These are phyloP conservation scores for Euclidia mi DNA, from an alignment of 2,888 invertebrate genomes.

Conservation along the genomic window DNA sequence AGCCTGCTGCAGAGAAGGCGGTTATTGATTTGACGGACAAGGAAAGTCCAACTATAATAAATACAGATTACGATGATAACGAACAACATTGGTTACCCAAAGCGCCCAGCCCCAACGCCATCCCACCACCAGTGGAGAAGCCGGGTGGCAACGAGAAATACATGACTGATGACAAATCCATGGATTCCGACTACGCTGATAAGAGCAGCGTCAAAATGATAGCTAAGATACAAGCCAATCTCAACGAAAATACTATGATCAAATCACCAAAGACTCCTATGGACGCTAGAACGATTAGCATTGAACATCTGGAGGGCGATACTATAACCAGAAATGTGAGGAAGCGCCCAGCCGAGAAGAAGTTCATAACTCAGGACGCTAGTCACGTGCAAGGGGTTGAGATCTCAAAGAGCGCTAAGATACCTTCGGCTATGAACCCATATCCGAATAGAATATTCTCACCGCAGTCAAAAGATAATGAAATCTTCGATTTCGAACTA, in stretches of 20 bases:
- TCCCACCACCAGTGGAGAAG: constrained; percentile 83
- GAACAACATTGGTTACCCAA: constrained; percentile 83
- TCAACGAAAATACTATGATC: constrained; percentile 87
- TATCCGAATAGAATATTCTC: constrained; percentile 92
- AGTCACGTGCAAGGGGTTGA: constrained; percentile 85
- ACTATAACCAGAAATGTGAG: constrained; percentile 68
- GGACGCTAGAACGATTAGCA: constrained; percentile 82
- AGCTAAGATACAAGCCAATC: constrained; percentile 85
- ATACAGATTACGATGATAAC: constrained; percentile 70
- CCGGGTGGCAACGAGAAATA: constrained; percentile 83
- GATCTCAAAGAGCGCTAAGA: constrained; percentile 85
- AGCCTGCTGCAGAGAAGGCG: constrained; percentile 46
- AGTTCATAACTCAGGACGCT: constrained; percentile 79
- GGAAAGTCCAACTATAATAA: constrained; percentile 64
- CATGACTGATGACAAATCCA: constrained; percentile 84
- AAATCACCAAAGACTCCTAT: constrained; percentile 87
- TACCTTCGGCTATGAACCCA: constrained; percentile 79
- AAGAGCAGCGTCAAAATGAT: constrained; percentile 86
- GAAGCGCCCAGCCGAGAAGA: constrained; percentile 79
- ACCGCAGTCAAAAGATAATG: constrained; percentile 92
- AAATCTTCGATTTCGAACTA: constrained; percentile 92
- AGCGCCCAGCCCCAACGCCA: constrained; percentile 77
- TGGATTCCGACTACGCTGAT: constrained; percentile 81
- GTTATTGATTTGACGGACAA: constrained; percentile 60
- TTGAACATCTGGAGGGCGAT: constrained; percentile 78